Base-by-base conservation (phyloP, 2,888 invertebrate genomes). In the Autographa gamma region DNA sequence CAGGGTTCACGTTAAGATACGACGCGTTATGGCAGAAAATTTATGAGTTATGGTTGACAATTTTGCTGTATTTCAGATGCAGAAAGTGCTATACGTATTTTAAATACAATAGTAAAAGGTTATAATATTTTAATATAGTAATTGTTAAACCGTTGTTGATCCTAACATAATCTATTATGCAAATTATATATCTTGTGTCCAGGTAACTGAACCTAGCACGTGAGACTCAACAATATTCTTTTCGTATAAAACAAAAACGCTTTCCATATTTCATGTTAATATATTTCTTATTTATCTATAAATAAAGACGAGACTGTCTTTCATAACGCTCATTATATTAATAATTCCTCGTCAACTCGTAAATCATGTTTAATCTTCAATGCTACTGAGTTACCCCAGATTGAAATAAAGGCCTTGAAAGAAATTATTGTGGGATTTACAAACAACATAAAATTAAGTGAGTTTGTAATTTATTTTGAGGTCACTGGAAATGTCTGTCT, bases 361-460 rank as follows among this genome's bases (percentile, higher is more conserved):
- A 85, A 88, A 87, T 88, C 84, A 88, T 86, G 77, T 76, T 75
- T 85, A 87, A 89, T 86, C 86, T 81, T 73, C 74, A 82, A 84
- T 84, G 77, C 77, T 86, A 79, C 82, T 69, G 83, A 85, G 74
- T 80, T 81, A 69, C 77, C 81, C 76, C 80, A 86, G 89, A 90
- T 90, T 87, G 86, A 86, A 87, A 86, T 86, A 85, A 81, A 86
- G 84, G 83, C 87, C 88, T 88, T 86, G 85, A 90, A 90, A 89
- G 87, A 90, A 89, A 89, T 91, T 88, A 89, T 89, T 90, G 86
- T 83, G 82, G 81, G 86, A 85, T 88, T 90, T 88, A 89, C 88
- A 90, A 90, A 90, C 87, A 90, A 89, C 88, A 86, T 83, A 83
- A 88, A 88, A 91, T 89, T 88, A 89, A 89, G 87, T 86, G 89